These are phyloP conservation scores for Orientallactaga sibirica DNA, from an alignment of 2,797 vertebrate species.

Conservation along the genomic window DNA sequence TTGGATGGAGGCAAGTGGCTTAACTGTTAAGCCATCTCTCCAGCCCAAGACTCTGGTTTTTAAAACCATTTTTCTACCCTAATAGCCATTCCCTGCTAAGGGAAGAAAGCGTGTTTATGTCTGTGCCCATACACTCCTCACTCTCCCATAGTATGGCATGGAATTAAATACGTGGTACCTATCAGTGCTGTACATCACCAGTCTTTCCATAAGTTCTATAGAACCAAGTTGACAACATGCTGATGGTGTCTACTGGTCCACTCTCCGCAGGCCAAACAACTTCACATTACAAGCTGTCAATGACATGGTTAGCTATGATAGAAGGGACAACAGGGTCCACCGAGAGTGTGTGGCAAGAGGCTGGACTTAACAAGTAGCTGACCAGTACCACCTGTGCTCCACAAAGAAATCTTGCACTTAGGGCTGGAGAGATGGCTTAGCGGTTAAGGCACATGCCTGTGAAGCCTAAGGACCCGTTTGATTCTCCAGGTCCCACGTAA, in stretches of 20 bases:
- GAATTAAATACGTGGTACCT: neutral
- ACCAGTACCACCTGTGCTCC: neutral
- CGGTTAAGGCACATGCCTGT: too few species aligned
- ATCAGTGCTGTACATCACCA: neutral
- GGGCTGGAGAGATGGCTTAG: too few species aligned
- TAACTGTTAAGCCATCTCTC: too few species aligned
- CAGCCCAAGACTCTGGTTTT: too few species aligned
- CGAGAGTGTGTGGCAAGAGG: neutral
- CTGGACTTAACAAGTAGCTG: slow-evolving; percentile 5
- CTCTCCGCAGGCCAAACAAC: neutral
- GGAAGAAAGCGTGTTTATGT: neutral
- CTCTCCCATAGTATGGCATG: neutral
- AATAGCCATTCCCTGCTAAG: too few species aligned
- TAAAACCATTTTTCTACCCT: too few species aligned
- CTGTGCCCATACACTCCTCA: neutral
- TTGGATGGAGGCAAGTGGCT: too few species aligned
- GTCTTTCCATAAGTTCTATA: neutral
- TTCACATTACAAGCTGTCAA: neutral
- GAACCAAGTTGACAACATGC: neutral
- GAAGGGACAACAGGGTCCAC: neutral
- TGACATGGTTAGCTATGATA: neutral
- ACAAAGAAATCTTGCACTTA: too few species aligned
- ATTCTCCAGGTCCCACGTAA: too few species aligned
- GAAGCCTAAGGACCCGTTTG: too few species aligned
- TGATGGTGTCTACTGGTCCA: neutral